Evolutionary conservation across 2,888 invertebrate species (phyloP), one percentile per base, ranked within the genome.

Genomic region (Iselma pallidipennis): DNA sequence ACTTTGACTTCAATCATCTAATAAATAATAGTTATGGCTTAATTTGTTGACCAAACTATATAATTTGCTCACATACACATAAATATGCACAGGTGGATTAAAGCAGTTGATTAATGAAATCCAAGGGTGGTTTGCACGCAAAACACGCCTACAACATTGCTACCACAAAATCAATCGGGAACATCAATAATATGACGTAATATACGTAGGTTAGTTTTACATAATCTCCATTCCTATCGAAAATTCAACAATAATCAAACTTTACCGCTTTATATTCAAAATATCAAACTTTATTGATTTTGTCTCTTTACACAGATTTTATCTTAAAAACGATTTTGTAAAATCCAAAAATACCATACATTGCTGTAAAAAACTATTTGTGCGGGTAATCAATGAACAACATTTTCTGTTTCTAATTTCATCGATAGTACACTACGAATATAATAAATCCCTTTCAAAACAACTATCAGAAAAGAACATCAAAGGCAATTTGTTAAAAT

Each of bases 11-110:
- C n/a, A 48, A 28, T 54, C 59, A 59, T 55, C 51, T 52, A 56
- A 63, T 63, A 63, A 63, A 63, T 59, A 59, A 56, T 49, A 9
- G 59, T 63, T 63, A 63, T 59, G 55, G 56, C 63, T 63, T 63
- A 63, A 63, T 63, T 59, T 56, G 55, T 59, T 63, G 55, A 59
- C 54, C 62, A 28, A 53, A 58, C 26, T 62, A 49, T 54, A 49
- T 49, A 62, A 57, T 62, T 57, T 53, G 45, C 45, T 4, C 21
- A 45, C 45, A 21, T 45, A 45, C 45, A 45, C 45, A 45, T 45
- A 21, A 45, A 58, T 26, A n/a, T 29, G 25, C 19, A 48, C 49
- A 55, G 37, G 53, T 49, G 59, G 49, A 55, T 49, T 58, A 53
- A 16, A 50, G 50, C 52, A 42, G 52, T 56, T 59, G 57, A 62